phyloP scores from a whole-genome alignment of 2,888 invertebrate species.

The Eilema depressum region DNA sequence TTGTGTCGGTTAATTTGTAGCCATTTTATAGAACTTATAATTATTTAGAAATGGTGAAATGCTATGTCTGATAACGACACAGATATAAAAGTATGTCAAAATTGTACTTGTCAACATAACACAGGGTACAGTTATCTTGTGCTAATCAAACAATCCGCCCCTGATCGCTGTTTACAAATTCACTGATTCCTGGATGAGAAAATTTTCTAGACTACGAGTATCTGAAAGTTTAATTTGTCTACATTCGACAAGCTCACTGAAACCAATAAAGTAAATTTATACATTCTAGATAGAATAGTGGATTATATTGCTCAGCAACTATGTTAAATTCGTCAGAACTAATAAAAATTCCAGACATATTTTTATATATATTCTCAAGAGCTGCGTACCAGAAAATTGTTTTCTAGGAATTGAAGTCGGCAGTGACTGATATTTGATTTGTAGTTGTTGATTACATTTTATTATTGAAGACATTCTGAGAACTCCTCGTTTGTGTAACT shows the following conservation, averaged over 20 bases:
- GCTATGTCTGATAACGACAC: too few species aligned
- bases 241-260: background rate
- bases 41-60: too few species aligned
- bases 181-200: too few species aligned
- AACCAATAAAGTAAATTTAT: background rate
- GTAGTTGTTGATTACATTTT: conserved; percentile 5
- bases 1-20: background rate
- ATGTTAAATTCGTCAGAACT: background rate
- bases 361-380: conserved; percentile 3
- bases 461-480: conserved; percentile 3
- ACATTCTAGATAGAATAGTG: background rate
- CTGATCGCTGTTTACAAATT: too few species aligned
- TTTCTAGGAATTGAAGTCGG: conserved; percentile 11
- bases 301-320: background rate
- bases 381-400: background rate
- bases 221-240: background rate
- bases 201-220: background rate
- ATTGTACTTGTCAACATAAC: too few species aligned
- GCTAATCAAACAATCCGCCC: too few species aligned
- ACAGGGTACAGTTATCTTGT: too few species aligned
- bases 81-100: too few species aligned
- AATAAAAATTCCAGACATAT: background rate
- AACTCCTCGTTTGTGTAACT: conserved; percentile 3
- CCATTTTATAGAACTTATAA: background rate
- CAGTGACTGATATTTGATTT: conserved; percentile 13